Evolutionary conservation across 2,888 invertebrate species (phyloP).

Genomic region (Cinara cedri): DNA sequence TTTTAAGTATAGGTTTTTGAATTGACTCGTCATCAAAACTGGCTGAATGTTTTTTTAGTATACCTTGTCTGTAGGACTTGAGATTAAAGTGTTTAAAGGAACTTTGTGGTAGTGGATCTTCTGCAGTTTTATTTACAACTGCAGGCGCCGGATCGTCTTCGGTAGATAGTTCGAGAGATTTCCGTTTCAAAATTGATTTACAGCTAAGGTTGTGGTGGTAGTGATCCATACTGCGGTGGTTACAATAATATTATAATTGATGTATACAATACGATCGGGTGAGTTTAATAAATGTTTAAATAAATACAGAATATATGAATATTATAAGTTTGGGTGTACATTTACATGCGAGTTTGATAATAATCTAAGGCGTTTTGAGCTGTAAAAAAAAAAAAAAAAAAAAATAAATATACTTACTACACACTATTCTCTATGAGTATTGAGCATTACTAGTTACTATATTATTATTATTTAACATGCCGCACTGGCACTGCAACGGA

Average conservation of each 20-base stretch:
- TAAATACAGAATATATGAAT: conserved; percentile 17
- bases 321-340: background rate
- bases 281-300: conserved; percentile 12
- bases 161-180: conserved; percentile 34
- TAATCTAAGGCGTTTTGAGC: conserved; percentile 41
- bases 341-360: conserved; percentile 36
- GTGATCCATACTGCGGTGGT: conserved; percentile 31
- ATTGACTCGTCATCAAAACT: conserved; percentile 80
- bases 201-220: conserved; percentile 23
- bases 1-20: conserved; percentile 73
- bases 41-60: conserved; percentile 77
- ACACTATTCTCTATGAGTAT: no score
- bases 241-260: conserved; percentile 8
- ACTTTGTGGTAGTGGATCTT: conserved; percentile 20
- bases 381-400: conserved; percentile 38
- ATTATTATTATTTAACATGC: conserved; percentile 11
- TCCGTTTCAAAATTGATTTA: conserved; percentile 58
- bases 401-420: background rate
- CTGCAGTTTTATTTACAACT: background rate
- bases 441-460: background rate
- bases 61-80: conserved; percentile 71
- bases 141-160: background rate
- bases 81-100: conserved; percentile 13
- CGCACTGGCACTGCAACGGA: background rate
- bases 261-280: background rate